These are phyloP conservation scores for Catajapyx aquilonaris DNA, from an alignment of 1,140 invertebrate species.

Conservation along the genomic window DNA sequence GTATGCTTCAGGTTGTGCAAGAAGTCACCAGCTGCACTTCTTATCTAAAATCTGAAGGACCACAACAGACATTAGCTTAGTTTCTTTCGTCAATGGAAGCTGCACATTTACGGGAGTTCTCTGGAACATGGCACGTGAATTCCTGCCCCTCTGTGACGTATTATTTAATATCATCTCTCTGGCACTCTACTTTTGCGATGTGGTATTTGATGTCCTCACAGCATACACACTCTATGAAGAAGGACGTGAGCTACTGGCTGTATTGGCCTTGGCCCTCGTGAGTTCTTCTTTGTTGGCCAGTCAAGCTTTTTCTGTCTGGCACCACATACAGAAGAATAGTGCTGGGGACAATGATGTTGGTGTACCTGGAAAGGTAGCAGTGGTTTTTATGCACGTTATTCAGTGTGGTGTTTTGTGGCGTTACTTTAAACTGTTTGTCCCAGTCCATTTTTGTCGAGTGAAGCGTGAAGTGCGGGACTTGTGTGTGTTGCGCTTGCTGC, in stretches of 20 bases:
- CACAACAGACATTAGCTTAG: too few relatives aligned
- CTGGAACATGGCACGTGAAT: conserved; percentile 35
- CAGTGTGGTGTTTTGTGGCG: conserved; percentile 72
- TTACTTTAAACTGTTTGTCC: conserved; percentile 68
- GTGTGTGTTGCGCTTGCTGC: conserved; percentile 58
- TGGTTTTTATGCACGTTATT: conserved; percentile 41
- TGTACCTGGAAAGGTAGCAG: conserved; percentile 8
- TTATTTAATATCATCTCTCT: conserved; percentile 78
- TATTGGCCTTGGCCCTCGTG: conserved; percentile 41
- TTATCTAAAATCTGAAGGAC: too few relatives aligned
- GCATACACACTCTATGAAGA: conserved; percentile 54
- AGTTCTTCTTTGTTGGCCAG: conserved; percentile 45
- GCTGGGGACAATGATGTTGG: conserved; percentile 8
- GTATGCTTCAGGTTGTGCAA: too few relatives aligned
- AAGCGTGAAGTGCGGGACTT: conserved; percentile 61
- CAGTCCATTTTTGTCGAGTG: conserved; percentile 58
- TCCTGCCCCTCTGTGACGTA: conserved; percentile 68
- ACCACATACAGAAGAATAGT: conserved; percentile 4
- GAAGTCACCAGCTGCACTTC: too few relatives aligned
- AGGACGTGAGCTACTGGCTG: conserved; percentile 32
- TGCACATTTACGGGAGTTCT: too few relatives aligned
- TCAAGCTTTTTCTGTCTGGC: conserved; percentile 29
- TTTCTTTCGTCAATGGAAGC: too few relatives aligned
- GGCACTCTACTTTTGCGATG: conserved; percentile 76
- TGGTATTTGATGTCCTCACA: conserved; percentile 69